Percentiles rank a stretch among this genome's conserved stretches.
These are phyloP conservation scores for Tenthredo distinguenda DNA, from an alignment of 2,888 invertebrate genomes.

Conservation along the genomic window DNA sequence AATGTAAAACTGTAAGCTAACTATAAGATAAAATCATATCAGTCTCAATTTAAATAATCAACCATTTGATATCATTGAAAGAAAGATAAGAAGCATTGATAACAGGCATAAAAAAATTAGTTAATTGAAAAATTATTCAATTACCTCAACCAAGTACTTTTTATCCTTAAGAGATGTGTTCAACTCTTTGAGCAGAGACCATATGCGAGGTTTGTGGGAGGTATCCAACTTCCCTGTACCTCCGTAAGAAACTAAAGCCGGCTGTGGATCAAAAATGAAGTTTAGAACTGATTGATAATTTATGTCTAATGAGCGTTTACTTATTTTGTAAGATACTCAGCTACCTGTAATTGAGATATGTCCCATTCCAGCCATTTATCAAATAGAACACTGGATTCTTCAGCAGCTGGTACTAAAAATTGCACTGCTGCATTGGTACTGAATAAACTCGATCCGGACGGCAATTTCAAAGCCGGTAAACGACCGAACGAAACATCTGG, in stretches of 20 bases:
- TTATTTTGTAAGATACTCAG: slow-evolving; percentile 21
- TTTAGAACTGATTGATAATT: neutral
- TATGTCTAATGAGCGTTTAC: neutral
- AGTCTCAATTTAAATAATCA: neutral
- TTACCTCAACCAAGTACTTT: slow-evolving; percentile 82
- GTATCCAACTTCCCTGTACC: slow-evolving; percentile 79
- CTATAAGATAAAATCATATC: slow-evolving; percentile 36
- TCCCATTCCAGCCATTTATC: slow-evolving; percentile 79
- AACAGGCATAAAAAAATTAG: neutral
- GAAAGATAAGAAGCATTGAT: slow-evolving; percentile 41
- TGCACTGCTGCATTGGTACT: slow-evolving; percentile 86
- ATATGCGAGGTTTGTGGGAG: slow-evolving; percentile 81
- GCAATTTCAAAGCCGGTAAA: slow-evolving; percentile 84
- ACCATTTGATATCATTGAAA: slow-evolving; percentile 52
- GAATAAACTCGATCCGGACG: slow-evolving; percentile 83
- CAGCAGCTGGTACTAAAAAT: slow-evolving; percentile 82
- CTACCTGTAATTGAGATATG: slow-evolving; percentile 76
- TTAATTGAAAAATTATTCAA: neutral
- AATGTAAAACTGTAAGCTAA: neutral
- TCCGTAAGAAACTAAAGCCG: slow-evolving; percentile 80
- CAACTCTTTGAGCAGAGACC: slow-evolving; percentile 81
- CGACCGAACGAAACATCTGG: slow-evolving; percentile 80
- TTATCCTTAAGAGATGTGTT: slow-evolving; percentile 80
- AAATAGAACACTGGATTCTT: slow-evolving; percentile 66
- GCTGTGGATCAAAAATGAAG: slow-evolving; percentile 73